Percentiles rank a stretch among this genome's conserved stretches.
These are phyloP conservation scores for Rhinatrema bivittatum DNA, from an alignment of 2,797 vertebrate genomes.

Conservation along the genomic window DNA sequence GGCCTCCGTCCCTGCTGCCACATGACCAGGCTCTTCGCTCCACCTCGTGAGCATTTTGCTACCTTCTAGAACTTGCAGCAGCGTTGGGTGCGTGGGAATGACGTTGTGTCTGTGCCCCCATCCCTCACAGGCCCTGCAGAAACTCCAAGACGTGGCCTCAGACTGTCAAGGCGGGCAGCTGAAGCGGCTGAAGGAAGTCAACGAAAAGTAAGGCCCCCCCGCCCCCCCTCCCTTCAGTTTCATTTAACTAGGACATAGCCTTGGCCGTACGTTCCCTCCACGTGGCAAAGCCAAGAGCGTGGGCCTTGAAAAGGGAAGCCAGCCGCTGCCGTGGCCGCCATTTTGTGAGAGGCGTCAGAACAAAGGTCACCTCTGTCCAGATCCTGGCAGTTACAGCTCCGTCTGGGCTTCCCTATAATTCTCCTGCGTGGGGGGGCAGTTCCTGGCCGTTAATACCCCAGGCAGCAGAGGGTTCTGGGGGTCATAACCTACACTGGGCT, in stretches of 20 bases:
- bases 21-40: too few species aligned
- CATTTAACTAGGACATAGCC: background rate
- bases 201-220: constrained; percentile 58
- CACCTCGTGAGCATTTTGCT: too few species aligned
- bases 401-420: too few species aligned
- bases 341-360: too few species aligned
- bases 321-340: background rate
- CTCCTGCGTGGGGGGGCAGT: too few species aligned
- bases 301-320: background rate
- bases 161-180: constrained; percentile 62
- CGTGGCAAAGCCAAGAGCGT: background rate
- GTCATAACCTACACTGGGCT: too few species aligned
- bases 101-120: background rate
- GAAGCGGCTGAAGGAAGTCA: constrained; percentile 71
- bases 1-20: too few species aligned
- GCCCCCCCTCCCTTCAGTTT: background rate
- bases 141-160: constrained; percentile 57
- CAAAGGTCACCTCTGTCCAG: background rate
- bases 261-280: too few species aligned
- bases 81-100: background rate
- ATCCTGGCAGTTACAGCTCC: too few species aligned
- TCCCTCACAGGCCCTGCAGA: constrained; percentile 54
- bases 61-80: too few species aligned
- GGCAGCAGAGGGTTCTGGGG: background rate
- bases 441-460: background rate